phyloP scores from a whole-genome alignment of 1,140 invertebrate species.

The Zaprionus capensis region DNA sequence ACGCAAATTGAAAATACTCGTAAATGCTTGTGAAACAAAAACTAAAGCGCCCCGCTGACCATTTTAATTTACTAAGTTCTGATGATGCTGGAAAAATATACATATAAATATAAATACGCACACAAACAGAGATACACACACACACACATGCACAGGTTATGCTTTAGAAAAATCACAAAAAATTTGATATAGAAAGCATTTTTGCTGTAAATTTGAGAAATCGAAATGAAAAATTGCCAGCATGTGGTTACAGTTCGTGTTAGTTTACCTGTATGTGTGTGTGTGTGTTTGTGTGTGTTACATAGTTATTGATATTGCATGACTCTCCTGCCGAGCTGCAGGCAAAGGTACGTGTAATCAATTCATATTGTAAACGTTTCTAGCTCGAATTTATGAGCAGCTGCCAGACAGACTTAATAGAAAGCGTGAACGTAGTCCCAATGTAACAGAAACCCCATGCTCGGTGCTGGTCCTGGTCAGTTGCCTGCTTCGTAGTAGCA shows the following conservation, averaged over 20 bases:
- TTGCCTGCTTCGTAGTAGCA: conserved; percentile 7
- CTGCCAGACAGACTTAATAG: conserved; percentile 39
- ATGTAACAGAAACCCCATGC: background rate
- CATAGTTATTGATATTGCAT: conserved; percentile 75
- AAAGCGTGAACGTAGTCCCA: background rate
- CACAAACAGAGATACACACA: background rate
- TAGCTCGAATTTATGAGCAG: conserved; percentile 65
- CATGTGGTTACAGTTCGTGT: conserved; percentile 8
- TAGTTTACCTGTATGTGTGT: background rate
- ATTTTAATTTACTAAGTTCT: conserved; percentile 79
- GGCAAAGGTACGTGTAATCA: conserved; percentile 62
- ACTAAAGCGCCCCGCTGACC: conserved; percentile 73
- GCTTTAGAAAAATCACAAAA: conserved; percentile 41
- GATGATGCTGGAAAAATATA: conserved; percentile 55
- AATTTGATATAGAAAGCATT: conserved; percentile 5
- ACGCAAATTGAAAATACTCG: conserved; percentile 72
- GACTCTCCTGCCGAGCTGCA: conserved; percentile 24
- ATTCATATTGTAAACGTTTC: conserved; percentile 66
- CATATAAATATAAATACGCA: conserved; percentile 5
- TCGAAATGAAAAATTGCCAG: conserved; percentile 71
- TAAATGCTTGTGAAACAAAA: conserved; percentile 65
- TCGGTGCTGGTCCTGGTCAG: background rate
- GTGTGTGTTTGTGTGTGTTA: conserved; percentile 34
- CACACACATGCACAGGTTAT: conserved; percentile 18
- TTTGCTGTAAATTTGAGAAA: conserved; percentile 52